Conservation (phyloP, 2,113 vertebrate genomes). For the Gavia stellata region DNA sequence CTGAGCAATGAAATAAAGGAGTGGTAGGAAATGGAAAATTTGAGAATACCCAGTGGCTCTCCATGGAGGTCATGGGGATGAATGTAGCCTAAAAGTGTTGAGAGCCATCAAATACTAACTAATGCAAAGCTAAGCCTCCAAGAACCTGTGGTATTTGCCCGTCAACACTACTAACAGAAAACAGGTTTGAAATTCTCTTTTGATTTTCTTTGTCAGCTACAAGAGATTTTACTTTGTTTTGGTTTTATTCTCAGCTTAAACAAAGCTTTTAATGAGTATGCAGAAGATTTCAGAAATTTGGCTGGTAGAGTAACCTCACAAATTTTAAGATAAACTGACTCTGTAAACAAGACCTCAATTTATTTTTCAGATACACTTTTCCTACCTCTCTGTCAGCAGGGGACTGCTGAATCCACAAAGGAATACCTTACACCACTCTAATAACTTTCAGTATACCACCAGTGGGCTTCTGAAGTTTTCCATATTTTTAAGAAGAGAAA, state of each 20-base stretch:
- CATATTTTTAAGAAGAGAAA: neutral
- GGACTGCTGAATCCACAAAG: neutral
- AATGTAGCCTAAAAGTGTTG: neutral
- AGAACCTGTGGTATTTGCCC: neutral
- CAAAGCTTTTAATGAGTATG: neutral
- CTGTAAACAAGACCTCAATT: neutral
- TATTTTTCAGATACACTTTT: neutral
- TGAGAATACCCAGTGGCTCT: neutral
- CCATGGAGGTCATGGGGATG: neutral
- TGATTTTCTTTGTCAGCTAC: neutral
- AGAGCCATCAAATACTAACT: neutral
- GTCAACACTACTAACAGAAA: neutral
- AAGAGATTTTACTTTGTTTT: neutral
- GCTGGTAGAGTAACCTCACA: neutral
- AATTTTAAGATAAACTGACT: neutral
- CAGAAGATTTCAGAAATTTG: neutral
- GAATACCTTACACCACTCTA: neutral
- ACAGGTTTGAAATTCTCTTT: neutral
- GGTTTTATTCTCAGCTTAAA: neutral
- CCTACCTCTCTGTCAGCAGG: neutral
- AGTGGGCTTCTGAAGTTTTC: neutral
- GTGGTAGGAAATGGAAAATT: neutral
- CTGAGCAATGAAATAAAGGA: neutral
- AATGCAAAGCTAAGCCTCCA: neutral
- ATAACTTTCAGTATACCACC: neutral